Conservation (phyloP, 2,888 invertebrate species). For the Spisula subtruncata region DNA sequence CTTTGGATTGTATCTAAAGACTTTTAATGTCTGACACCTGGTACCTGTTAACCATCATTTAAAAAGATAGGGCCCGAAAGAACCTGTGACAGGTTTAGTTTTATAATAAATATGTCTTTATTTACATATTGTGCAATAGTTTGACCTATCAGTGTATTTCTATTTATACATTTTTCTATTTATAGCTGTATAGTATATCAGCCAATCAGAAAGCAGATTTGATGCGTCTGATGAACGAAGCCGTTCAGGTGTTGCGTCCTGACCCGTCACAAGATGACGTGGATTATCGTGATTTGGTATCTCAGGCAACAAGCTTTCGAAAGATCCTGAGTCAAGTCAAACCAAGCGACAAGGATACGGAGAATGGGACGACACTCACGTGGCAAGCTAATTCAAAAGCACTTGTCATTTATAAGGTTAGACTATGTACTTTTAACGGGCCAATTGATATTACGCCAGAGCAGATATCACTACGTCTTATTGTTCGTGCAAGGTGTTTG, state of each 20-base stretch:
- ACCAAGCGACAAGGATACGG: slow-evolving; percentile 76
- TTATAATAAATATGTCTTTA: no score
- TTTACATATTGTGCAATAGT: no score
- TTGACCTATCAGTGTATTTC: no score
- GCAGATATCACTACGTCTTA: no score
- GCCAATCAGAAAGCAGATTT: slow-evolving; percentile 80
- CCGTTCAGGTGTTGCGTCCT: slow-evolving; percentile 77
- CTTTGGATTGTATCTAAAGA: no score
- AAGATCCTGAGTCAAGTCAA: slow-evolving; percentile 82
- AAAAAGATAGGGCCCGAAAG: no score
- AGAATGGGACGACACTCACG: slow-evolving; percentile 76
- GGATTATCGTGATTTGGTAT: slow-evolving; percentile 74
- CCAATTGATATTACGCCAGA: no score
- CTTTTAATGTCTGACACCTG: neutral
- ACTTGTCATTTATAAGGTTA: slow-evolving; percentile 75
- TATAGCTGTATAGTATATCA: slow-evolving; percentile 81
- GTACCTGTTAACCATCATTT: neutral
- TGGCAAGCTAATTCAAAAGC: slow-evolving; percentile 79
- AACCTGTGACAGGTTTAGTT: no score
- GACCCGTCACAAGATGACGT: slow-evolving; percentile 65
- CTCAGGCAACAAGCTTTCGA: slow-evolving; percentile 79
- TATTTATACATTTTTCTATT: slow-evolving; percentile 25
- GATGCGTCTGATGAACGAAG: slow-evolving; percentile 83
- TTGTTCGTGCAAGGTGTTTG: no score
- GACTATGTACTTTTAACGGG: neutral